A percentile compares a stretch with the other conserved stretches of the same genome.
Evolutionary conservation across 2,797 vertebrate species (phyloP).

Genomic region (Strix occidentalis): DNA sequence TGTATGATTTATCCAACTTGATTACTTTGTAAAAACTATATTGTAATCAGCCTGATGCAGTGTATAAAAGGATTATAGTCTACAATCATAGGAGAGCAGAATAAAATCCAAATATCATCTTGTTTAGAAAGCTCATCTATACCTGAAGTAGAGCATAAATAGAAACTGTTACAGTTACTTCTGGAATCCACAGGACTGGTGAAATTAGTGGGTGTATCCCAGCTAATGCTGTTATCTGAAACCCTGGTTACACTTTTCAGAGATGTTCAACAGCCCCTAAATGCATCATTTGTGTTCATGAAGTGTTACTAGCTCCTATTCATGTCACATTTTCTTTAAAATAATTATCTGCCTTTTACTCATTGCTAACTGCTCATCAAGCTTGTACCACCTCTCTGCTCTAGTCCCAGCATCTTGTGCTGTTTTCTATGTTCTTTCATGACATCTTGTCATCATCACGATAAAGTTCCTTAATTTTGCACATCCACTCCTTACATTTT

Average conservation of each 20-base stretch:
- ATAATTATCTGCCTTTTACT: background rate
- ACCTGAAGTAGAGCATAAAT: background rate
- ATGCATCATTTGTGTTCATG: background rate
- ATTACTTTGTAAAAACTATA: background rate
- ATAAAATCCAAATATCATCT: background rate
- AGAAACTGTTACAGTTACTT: background rate
- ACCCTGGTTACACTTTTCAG: background rate
- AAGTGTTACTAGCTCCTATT: background rate
- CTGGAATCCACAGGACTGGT: background rate
- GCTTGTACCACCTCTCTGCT: background rate
- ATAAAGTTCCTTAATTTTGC: background rate
- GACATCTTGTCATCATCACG: rapidly evolving
- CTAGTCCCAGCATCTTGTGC: background rate
- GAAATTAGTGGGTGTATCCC: background rate
- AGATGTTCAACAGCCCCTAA: background rate
- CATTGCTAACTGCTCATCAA: background rate
- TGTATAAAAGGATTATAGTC: slow-evolving; percentile 4
- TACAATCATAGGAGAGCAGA: background rate
- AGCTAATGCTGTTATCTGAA: background rate
- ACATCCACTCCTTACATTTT: background rate
- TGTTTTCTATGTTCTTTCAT: background rate
- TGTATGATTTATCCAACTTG: background rate
- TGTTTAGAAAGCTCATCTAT: background rate
- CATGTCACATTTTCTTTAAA: background rate
- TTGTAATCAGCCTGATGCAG: background rate